phyloP scores from a whole-genome alignment of 92 coral and sea anemone genomes.

The Porites cylindrica region DNA sequence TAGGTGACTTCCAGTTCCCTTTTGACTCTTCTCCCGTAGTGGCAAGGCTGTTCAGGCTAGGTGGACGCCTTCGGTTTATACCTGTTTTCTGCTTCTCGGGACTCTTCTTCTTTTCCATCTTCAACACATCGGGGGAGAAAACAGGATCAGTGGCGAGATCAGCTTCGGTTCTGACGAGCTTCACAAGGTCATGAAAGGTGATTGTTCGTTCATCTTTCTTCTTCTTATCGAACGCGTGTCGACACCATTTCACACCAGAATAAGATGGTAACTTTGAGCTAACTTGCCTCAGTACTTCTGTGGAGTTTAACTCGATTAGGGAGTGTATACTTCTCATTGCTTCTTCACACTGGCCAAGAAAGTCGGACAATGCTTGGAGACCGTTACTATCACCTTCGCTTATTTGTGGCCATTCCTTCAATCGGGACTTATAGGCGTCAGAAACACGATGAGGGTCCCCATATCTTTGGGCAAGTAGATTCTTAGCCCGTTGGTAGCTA shows the following conservation, averaged over 20 bases:
- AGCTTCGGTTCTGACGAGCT: conserved; percentile 54
- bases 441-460: no score
- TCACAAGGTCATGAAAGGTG: conserved; percentile 54
- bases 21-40: conserved; percentile 19
- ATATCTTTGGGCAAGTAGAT: no score
- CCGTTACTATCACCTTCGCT: no score
- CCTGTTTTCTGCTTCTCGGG: neutral
- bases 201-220: conserved; percentile 53
- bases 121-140: conserved; percentile 40
- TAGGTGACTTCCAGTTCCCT: neutral
- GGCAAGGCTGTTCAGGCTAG: conserved; percentile 22
- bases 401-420: no score
- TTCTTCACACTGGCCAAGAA: no score
- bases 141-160: conserved; percentile 74
- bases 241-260: conserved; percentile 60
- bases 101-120: conserved; percentile 24
- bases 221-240: conserved; percentile 59
- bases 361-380: no score
- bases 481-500: no score
- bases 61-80: conserved; percentile 1
- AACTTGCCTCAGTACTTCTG: conserved; percentile 49
- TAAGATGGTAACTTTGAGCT: conserved; percentile 66
- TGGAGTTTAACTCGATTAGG: conserved; percentile 50
- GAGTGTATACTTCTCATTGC: conserved; percentile 54
- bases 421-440: no score